phyloP scores from a whole-genome alignment of 2,113 vertebrate species.

The Heterotilapia buettikoferi region DNA sequence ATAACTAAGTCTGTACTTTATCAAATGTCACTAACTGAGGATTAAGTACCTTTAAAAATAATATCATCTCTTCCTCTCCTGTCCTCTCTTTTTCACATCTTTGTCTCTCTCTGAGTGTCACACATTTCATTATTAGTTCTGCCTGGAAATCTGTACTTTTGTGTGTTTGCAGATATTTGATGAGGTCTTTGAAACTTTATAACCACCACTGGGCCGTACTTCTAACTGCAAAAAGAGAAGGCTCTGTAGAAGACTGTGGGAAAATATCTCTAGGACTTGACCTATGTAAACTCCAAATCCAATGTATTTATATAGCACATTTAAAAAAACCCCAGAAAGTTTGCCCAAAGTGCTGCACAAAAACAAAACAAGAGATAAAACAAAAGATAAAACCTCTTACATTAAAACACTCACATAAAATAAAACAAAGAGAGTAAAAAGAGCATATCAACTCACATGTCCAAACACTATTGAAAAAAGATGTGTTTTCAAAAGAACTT shows the following conservation, averaged over 20 bases:
- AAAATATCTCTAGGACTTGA: neutral
- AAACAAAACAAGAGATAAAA: neutral
- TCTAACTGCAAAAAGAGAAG: neutral
- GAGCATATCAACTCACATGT: neutral
- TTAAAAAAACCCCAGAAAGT: neutral
- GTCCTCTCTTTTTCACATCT: neutral
- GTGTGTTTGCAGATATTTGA: neutral
- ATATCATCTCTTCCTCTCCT: neutral
- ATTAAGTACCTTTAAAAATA: neutral
- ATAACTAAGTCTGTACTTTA: neutral
- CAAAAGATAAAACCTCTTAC: neutral
- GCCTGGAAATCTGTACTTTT: neutral
- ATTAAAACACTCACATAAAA: neutral
- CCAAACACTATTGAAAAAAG: neutral
- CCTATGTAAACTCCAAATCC: neutral
- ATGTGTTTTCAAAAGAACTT: neutral
- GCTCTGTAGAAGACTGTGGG: fast-evolving
- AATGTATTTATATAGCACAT: neutral
- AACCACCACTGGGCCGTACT: fast-evolving
- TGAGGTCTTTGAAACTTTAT: neutral
- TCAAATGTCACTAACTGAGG: neutral
- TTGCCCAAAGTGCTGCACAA: neutral
- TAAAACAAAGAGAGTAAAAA: neutral
- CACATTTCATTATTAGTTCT: neutral
- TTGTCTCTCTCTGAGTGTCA: neutral